phyloP scores from a whole-genome alignment of 2,797 vertebrate species.

The Taeniopygia guttata region DNA sequence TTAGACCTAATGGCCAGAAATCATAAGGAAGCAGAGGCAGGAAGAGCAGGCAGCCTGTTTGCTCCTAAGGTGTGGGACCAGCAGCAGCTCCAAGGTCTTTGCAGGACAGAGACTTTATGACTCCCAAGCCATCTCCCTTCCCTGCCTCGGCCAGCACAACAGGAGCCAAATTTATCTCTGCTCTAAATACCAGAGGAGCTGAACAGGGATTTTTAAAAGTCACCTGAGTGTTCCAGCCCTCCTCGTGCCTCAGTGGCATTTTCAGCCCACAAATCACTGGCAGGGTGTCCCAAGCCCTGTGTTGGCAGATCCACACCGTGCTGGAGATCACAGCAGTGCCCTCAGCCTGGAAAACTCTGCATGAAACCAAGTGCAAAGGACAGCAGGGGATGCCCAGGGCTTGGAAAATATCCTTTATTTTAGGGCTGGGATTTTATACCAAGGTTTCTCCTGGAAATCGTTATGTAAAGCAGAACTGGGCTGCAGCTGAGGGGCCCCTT shows the following conservation, averaged over 20 bases:
- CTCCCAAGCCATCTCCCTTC: conserved; percentile 12
- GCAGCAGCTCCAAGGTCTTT: neutral
- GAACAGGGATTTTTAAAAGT: conserved; percentile 25
- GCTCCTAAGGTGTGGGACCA: neutral
- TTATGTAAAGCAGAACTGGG: neutral
- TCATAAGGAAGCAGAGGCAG: neutral
- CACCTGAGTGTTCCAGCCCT: neutral
- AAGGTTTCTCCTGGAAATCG: neutral
- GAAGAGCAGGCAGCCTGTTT: neutral
- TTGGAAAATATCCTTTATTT: neutral
- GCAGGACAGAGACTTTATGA: neutral
- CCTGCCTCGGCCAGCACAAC: neutral
- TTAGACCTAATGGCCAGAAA: neutral
- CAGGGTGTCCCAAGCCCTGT: neutral
- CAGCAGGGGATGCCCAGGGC: neutral
- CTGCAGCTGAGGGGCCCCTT: neutral
- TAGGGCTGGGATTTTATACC: neutral
- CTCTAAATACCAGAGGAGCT: neutral
- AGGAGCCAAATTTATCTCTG: conserved; percentile 14
- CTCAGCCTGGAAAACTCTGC: neutral
- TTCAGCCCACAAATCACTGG: neutral
- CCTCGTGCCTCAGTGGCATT: neutral
- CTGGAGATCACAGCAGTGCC: neutral
- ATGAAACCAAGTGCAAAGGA: neutral
- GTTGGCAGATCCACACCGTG: neutral